Conservation (phyloP, 37 sponge, comb jelly and placozoan species). For the Hormiphora californensis region DNA sequence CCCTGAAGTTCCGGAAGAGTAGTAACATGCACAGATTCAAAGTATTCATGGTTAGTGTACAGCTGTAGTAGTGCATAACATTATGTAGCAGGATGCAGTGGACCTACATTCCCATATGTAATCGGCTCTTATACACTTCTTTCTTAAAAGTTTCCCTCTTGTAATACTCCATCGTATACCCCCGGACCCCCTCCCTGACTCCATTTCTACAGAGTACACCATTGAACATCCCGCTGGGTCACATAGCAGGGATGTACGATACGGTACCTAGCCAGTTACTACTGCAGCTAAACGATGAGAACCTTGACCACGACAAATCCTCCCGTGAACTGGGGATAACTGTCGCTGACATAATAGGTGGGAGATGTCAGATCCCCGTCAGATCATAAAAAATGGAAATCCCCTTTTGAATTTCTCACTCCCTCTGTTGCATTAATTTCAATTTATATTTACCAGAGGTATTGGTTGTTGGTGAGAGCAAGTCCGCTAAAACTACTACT, state of each 20-base stretch:
- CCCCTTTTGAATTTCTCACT: too few relatives aligned
- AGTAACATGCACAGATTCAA: conserved; percentile 38
- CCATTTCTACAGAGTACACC: conserved; percentile 40
- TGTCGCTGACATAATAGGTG: conserved; percentile 42
- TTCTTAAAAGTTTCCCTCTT: too few relatives aligned
- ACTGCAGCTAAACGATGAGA: conserved; percentile 19
- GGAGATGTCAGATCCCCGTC: too few relatives aligned
- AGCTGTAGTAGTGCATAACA: background rate
- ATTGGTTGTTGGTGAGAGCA: background rate
- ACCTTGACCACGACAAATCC: background rate
- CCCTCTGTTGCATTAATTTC: too few relatives aligned
- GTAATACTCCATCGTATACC: too few relatives aligned
- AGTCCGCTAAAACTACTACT: background rate
- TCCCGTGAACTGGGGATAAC: background rate
- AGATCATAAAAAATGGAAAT: too few relatives aligned
- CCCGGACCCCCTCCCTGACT: too few relatives aligned
- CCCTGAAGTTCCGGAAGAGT: conserved; percentile 9
- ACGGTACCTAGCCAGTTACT: background rate
- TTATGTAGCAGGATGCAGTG: too few relatives aligned
- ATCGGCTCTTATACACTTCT: too few relatives aligned
- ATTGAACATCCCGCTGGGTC: background rate
- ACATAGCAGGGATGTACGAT: background rate
- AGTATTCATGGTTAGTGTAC: background rate
- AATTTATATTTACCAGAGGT: conserved; percentile 27
- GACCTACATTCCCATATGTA: too few relatives aligned